Evolutionary conservation across 2,797 vertebrate species (phyloP).

Genomic region (Pantherophis alleghaniensis): DNA sequence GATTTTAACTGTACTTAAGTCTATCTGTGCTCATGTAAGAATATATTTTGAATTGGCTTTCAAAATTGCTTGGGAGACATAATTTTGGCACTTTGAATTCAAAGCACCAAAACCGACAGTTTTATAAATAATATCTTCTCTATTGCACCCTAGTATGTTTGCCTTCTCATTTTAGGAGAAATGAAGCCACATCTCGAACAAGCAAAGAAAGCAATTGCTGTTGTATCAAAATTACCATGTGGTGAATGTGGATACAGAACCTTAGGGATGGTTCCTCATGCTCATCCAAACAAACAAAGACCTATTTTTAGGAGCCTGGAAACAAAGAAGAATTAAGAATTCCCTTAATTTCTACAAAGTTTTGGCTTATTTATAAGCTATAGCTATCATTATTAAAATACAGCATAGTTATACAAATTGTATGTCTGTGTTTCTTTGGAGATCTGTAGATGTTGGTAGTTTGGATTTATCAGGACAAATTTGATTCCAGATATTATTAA

Average conservation of each 20-base stretch:
- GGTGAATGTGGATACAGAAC: neutral
- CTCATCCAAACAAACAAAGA: neutral
- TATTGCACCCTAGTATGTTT: neutral
- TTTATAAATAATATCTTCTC: neutral
- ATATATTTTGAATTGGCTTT: neutral
- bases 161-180: neutral
- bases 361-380: neutral
- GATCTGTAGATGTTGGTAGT: neutral
- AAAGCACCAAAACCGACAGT: neutral
- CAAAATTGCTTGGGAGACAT: neutral
- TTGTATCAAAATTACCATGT: neutral
- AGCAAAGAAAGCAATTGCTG: neutral
- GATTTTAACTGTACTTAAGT: neutral
- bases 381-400: conserved; percentile 17
- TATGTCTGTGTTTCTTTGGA: neutral
- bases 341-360: neutral
- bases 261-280: neutral
- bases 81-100: neutral
- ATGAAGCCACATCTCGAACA: neutral
- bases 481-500: neutral
- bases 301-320: neutral
- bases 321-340: neutral
- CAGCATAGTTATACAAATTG: neutral
- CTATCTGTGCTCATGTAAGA: neutral
- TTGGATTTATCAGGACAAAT: neutral